These are phyloP conservation scores for Eupithecia abbreviata DNA, from an alignment of 2,888 invertebrate genomes.

Conservation along the genomic window DNA sequence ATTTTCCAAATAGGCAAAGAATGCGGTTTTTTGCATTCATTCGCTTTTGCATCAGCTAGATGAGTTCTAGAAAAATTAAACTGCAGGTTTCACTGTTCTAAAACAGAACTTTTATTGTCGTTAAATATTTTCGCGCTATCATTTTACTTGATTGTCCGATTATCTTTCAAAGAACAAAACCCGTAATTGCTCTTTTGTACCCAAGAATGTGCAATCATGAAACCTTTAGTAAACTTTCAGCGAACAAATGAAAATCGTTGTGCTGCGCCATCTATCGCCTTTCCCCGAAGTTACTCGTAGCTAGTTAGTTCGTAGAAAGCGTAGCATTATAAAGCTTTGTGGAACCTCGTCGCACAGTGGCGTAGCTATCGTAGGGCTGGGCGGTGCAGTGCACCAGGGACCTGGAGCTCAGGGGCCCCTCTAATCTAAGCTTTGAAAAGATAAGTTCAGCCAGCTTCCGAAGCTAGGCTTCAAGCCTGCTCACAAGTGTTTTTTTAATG, in stretches of 20 bases:
- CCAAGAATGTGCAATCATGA: not conserved
- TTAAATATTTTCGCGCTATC: not conserved
- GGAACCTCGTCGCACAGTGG: not conserved
- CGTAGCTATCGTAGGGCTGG: too few relatives aligned
- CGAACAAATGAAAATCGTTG: not conserved
- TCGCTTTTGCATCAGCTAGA: not conserved
- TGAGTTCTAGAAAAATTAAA: not conserved
- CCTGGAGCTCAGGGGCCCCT: too few relatives aligned
- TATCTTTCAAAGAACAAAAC: not conserved
- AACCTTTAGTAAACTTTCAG: not conserved
- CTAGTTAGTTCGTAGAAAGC: not conserved
- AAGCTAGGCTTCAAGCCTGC: too few relatives aligned
- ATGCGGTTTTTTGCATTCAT: not conserved
- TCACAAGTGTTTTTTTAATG: too few relatives aligned
- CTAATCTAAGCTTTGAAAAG: too few relatives aligned
- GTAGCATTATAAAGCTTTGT: not conserved
- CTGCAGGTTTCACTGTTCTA: too few relatives aligned
- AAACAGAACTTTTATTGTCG: too few relatives aligned
- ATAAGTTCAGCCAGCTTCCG: too few relatives aligned
- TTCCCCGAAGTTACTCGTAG: slow-evolving; percentile 12
- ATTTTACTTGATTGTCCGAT: not conserved
- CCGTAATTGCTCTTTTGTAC: not conserved
- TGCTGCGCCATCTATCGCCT: slow-evolving; percentile 23
- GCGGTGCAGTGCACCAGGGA: too few relatives aligned
- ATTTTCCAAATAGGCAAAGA: too few relatives aligned